A percentile compares a stretch with the other conserved stretches of the same genome.
Conservation (phyloP, 2,797 vertebrate species). For the Oreochromis grahami region DNA sequence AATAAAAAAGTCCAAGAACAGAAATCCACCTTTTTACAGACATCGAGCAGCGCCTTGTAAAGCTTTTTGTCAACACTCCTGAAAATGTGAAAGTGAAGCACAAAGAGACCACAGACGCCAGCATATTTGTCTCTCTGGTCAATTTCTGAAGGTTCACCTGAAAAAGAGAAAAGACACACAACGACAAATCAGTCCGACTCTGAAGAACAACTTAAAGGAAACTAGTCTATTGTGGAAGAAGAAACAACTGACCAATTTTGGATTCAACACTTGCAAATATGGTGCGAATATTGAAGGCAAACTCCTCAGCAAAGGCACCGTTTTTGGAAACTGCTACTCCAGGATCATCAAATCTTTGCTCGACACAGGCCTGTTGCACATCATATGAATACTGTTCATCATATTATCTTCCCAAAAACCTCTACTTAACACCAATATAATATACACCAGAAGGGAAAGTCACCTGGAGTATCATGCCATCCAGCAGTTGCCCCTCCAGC, state of each 20-base stretch:
- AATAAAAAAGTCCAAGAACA: neutral
- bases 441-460: neutral
- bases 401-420: neutral
- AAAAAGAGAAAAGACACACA: neutral
- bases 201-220: accelerated
- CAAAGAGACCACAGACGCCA: conserved; percentile 89
- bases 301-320: conserved; percentile 93
- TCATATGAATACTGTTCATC: neutral
- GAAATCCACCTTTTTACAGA: conserved; percentile 90
- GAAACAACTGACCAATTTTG: conserved; percentile 85
- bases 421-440: neutral
- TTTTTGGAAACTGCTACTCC: conserved; percentile 91
- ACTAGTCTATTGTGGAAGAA: neutral
- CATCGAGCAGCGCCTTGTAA: conserved; percentile 90
- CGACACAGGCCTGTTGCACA: conserved; percentile 86
- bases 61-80: conserved; percentile 94
- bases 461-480: conserved; percentile 97
- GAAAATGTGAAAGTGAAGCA: conserved; percentile 97
- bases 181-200: neutral
- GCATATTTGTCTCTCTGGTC: conserved; percentile 97
- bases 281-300: conserved; percentile 88
- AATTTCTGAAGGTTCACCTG: conserved; percentile 96
- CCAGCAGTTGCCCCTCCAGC: conserved; percentile 92
- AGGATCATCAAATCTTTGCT: conserved; percentile 92
- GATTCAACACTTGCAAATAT: conserved; percentile 91